These are phyloP conservation scores for Sclerodermus sp. DNA, from an alignment of 2,888 invertebrate genomes.

Conservation along the genomic window DNA sequence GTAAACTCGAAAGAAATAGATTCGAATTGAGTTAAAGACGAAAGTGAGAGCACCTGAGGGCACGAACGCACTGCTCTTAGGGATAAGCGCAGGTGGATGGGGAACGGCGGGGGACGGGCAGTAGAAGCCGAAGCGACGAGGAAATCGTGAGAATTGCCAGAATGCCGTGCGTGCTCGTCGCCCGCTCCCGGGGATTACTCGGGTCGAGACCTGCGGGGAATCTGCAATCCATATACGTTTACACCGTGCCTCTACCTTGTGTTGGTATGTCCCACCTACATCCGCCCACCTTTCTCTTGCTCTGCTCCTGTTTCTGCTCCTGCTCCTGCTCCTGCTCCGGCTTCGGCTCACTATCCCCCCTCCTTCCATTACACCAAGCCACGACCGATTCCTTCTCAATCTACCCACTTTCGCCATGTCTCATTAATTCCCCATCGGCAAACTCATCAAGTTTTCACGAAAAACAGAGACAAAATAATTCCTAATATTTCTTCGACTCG, in stretches of 20 bases:
- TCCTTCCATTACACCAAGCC: neutral
- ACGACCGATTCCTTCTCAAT: neutral
- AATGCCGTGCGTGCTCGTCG: slow-evolving; percentile 40
- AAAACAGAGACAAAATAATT: no score
- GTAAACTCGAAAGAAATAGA: no score
- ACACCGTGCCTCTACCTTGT: neutral
- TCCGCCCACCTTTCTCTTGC: slow-evolving; percentile 4
- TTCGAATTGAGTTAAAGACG: no score
- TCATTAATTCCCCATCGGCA: no score
- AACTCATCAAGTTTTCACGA: no score
- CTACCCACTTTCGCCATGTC: no score
- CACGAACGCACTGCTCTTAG: slow-evolving; percentile 7
- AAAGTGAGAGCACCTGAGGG: slow-evolving; percentile 18
- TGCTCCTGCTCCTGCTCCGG: neutral
- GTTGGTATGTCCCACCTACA: neutral
- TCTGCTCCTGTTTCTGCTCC: slow-evolving; percentile 2
- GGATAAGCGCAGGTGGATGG: slow-evolving; percentile 7
- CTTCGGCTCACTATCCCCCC: neutral
- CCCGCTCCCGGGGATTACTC: slow-evolving; percentile 37
- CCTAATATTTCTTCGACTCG: no score
- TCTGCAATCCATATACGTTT: slow-evolving; percentile 27
- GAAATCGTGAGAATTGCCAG: slow-evolving; percentile 40
- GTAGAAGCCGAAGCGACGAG: slow-evolving; percentile 19
- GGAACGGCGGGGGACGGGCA: slow-evolving; percentile 8
- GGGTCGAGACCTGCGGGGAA: slow-evolving; percentile 25